Evolutionary conservation across 30 jellyfish, hydroid and myxozoan genomes (phyloP).

Genomic region (Catostylus mosaicus): DNA sequence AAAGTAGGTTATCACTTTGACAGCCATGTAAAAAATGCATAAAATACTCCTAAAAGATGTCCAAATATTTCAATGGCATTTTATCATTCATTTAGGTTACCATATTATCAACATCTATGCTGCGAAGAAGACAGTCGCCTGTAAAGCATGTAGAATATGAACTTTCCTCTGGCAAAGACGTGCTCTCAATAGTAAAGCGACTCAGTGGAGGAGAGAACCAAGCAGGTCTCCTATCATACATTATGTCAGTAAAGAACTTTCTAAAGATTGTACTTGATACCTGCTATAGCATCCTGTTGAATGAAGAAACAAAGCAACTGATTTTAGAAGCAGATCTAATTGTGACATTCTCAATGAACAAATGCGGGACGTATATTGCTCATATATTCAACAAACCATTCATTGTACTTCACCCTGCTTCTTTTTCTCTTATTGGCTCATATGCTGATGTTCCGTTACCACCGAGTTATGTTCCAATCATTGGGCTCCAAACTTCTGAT

Average conservation of each 20-base stretch:
- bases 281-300: constrained; percentile 5
- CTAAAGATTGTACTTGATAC: not conserved
- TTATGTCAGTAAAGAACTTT: not conserved
- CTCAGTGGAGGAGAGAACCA: not conserved
- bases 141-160: constrained; percentile 42
- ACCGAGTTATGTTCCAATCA: constrained; percentile 61
- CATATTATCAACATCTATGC: constrained; percentile 24
- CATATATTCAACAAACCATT: constrained; percentile 41
- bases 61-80: too few relatives aligned
- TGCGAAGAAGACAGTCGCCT: constrained; percentile 21
- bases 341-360: constrained; percentile 1
- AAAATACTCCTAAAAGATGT: too few relatives aligned
- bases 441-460: constrained; percentile 36
- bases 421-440: constrained; percentile 25
- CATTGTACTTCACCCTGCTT: constrained; percentile 18
- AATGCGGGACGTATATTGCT: constrained; percentile 31
- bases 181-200: not conserved
- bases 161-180: not conserved
- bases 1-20: too few relatives aligned
- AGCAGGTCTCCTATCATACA: not conserved
- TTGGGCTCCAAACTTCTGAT: constrained; percentile 10
- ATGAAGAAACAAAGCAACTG: not conserved
- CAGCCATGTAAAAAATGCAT: too few relatives aligned
- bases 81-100: constrained; percentile 54
- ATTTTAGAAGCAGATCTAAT: constrained; percentile 40